These are phyloP conservation scores for Enteromius trimaculatus DNA, from an alignment of 2,797 vertebrate species.

Conservation along the genomic window DNA sequence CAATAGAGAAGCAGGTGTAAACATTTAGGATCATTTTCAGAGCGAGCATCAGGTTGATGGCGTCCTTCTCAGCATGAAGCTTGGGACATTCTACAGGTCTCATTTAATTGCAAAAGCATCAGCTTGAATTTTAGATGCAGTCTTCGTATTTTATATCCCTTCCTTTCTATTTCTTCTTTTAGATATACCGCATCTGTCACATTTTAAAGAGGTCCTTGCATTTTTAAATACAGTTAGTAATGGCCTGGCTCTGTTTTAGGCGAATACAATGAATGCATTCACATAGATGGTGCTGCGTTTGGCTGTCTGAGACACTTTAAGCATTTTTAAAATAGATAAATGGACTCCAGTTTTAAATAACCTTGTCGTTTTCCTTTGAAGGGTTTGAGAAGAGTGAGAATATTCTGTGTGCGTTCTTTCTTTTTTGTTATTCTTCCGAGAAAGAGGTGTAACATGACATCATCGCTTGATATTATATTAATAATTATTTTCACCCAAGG, in stretches of 20 bases:
- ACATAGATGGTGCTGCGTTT: not conserved
- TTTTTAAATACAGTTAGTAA: not conserved
- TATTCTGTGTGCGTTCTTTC: not conserved
- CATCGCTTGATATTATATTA: constrained; percentile 1
- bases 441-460: constrained; percentile 9
- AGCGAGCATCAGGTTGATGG: not conserved
- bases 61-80: not conserved
- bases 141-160: not conserved
- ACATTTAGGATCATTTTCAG: not conserved
- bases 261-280: not conserved
- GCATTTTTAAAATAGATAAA: not conserved
- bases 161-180: not conserved
- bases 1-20: not conserved
- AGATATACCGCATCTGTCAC: not conserved
- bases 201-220: not conserved
- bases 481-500: not conserved
- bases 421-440: constrained; percentile 5
- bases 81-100: not conserved
- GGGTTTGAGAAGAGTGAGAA: not conserved
- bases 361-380: not conserved
- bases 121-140: not conserved
- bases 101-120: constrained; percentile 16
- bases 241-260: not conserved
- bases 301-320: not conserved
- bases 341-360: not conserved